Evolutionary conservation across 2,888 invertebrate species (phyloP), one percentile per base, ranked within the genome.

Genomic region (Hyppa rectilinea): DNA sequence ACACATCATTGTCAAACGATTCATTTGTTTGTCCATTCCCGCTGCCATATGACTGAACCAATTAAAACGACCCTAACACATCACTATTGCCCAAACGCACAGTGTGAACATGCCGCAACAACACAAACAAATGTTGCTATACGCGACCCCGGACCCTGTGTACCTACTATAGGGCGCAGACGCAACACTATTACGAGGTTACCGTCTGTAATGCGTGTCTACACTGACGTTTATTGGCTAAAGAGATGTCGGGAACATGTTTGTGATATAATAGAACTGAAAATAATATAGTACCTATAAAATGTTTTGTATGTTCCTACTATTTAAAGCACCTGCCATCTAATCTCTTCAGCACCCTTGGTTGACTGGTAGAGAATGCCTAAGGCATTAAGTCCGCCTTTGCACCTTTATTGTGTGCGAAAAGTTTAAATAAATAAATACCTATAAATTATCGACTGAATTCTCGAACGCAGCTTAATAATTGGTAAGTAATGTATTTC

Each of bases 171-270:
- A 36, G 53, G 71, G 75, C 80, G 85, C 84, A 81, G 77, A 64
- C 58, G 73, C 76, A 72, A 78, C 65, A 75, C 85, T 83, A 87
- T 87, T 86, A 86, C 77, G 61, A 71, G 72, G 43, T 75, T 81
- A 85, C 87, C 90, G 88, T 87, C 86, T 89, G 90, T 90, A 90
- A 89, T 89, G 83, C 79, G 50, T 92, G 92, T 91, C 87, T 86
- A 87, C 88, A 86, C 73, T 58, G 74, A 26, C 63, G 55, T 59
- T 75, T 66, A 78, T 52, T 61, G 66, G 36, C 60, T 59, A 62
- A 63, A 71, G 58, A 73, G 34, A 53, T 50, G 58, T 47, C 58
- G 50, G 29, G 43, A 59, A 71, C 69, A 59, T 80, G 72, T 78
- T 62, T 34, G 1, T 36, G n/a, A 26, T 55, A 62, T 29, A 50